Percentiles rank a stretch among this genome's conserved stretches.
Conservation (phyloP, 2,797 vertebrate genomes). For the Decapterus maruadsi region DNA sequence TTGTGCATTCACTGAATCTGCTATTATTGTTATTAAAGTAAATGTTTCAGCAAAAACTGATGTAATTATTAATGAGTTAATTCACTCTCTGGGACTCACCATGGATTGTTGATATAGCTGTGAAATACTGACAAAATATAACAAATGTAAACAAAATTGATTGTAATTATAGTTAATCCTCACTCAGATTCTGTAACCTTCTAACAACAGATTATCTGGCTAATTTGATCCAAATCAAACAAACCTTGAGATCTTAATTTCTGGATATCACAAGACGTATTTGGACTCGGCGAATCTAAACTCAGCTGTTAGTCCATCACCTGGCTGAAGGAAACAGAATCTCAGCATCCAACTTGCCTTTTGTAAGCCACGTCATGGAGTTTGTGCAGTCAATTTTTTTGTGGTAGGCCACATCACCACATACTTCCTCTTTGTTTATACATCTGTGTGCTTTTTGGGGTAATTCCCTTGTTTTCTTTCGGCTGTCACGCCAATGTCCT, state of each 20-base stretch:
- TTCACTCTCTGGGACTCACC: background rate
- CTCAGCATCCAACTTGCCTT: background rate
- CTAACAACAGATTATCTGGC: background rate
- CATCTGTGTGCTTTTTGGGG: constrained; percentile 1
- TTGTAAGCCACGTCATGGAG: background rate
- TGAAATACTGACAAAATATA: background rate
- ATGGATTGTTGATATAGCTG: background rate
- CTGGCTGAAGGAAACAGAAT: background rate
- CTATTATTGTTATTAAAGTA: background rate
- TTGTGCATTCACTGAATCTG: background rate
- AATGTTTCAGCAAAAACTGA: background rate
- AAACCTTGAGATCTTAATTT: background rate
- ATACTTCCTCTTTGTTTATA: constrained; percentile 18
- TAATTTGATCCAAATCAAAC: background rate
- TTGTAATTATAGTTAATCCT: too few relatives aligned
- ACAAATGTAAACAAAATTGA: too few relatives aligned
- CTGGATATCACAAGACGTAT: background rate
- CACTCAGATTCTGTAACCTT: too few relatives aligned
- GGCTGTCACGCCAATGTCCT: background rate
- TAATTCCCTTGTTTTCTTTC: background rate
- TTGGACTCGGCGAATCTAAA: background rate
- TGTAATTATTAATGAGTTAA: background rate
- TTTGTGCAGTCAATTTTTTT: background rate
- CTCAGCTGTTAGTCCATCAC: background rate
- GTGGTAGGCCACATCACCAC: background rate